phyloP scores from a whole-genome alignment of 2,888 invertebrate genomes.

The Bugulina stolonifera region DNA sequence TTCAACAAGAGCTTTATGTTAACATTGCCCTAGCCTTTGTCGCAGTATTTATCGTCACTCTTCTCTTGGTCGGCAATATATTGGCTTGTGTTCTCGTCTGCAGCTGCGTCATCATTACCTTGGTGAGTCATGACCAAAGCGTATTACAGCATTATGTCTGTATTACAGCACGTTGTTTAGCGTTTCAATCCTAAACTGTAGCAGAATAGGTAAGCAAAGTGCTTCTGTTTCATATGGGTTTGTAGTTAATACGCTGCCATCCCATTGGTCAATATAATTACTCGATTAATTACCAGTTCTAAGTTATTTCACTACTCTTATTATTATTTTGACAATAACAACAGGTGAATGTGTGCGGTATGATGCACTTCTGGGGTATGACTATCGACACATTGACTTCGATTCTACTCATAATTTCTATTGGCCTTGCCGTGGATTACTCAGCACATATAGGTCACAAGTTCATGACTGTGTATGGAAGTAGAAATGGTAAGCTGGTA shows the following conservation, averaged over 20 bases:
- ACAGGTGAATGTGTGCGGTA: constrained; percentile 55
- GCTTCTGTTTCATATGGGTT: no score
- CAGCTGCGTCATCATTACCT: constrained; percentile 61
- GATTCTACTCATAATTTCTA: constrained; percentile 71
- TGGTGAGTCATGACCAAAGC: no score
- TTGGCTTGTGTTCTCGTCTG: constrained; percentile 75
- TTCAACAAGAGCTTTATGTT: constrained; percentile 68
- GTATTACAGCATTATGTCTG: no score
- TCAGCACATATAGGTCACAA: constrained; percentile 66
- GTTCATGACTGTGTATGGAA: constrained; percentile 64
- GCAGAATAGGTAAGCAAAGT: no score
- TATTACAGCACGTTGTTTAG: no score
- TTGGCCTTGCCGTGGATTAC: constrained; percentile 77
- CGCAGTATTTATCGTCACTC: constrained; percentile 74
- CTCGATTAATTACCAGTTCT: no score
- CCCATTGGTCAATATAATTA: no score
- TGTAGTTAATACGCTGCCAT: no score
- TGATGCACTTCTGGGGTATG: constrained; percentile 66
- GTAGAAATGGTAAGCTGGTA: constrained; percentile 52
- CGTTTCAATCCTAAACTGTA: no score
- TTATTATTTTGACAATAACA: no score
- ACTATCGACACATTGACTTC: constrained; percentile 76
- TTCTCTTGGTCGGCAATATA: constrained; percentile 68
- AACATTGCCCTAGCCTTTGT: constrained; percentile 69
- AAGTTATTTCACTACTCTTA: no score